Conservation (phyloP, 2,113 vertebrate genomes). For the Harpagus bidentatus region DNA sequence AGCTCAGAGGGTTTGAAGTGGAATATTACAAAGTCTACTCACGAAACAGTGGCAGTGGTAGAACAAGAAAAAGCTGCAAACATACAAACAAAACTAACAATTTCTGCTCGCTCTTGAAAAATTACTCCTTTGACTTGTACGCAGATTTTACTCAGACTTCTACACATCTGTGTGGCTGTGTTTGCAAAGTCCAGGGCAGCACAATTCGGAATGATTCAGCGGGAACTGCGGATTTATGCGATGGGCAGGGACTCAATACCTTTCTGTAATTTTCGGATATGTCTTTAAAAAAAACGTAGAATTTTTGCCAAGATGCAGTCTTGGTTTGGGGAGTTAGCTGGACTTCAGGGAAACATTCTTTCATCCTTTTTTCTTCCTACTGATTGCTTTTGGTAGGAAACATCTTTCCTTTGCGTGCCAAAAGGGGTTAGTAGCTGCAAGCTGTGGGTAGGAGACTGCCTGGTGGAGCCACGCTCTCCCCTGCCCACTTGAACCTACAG, state of each 20-base stretch:
- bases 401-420: background rate
- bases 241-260: background rate
- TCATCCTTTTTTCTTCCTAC: background rate
- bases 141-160: background rate
- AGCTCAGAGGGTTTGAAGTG: background rate
- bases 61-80: background rate
- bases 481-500: background rate
- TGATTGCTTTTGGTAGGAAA: background rate
- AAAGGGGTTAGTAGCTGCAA: background rate
- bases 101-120: background rate
- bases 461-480: background rate
- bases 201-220: background rate
- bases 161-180: rapidly evolving
- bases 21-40: constrained; percentile 30
- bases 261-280: constrained; percentile 39
- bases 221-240: background rate
- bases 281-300: background rate
- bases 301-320: background rate
- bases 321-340: background rate
- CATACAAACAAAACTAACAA: background rate
- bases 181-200: background rate
- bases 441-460: background rate
- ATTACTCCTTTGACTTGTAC: background rate
- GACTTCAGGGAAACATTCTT: background rate
- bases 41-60: background rate